Percentiles rank a stretch among this genome's conserved stretches.
These are phyloP conservation scores for Delia radicum DNA, from an alignment of 1,140 invertebrate genomes.

Conservation along the genomic window DNA sequence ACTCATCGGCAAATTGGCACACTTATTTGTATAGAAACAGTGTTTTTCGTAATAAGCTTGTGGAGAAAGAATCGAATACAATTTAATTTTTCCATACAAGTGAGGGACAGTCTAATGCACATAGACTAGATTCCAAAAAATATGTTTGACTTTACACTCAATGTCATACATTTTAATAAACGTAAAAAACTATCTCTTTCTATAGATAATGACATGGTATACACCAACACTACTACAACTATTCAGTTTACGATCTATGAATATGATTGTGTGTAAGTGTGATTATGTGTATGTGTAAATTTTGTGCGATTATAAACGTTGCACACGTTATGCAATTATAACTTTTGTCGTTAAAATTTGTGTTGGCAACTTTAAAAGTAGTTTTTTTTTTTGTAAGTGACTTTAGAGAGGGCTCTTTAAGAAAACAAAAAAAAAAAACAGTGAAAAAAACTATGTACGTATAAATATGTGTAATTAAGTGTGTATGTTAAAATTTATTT, in stretches of 20 bases:
- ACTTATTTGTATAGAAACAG: too few relatives aligned
- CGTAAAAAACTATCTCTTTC: neutral
- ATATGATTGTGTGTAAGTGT: neutral
- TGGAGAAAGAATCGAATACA: too few relatives aligned
- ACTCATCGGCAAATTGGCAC: too few relatives aligned
- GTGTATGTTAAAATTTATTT: neutral
- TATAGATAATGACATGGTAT: neutral
- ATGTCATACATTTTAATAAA: neutral
- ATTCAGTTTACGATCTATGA: neutral
- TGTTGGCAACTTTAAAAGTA: slow-evolving; percentile 42
- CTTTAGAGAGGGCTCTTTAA: neutral
- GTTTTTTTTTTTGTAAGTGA: neutral
- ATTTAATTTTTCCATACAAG: too few relatives aligned
- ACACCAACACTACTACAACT: neutral
- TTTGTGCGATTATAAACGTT: slow-evolving; percentile 9
- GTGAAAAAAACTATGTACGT: neutral
- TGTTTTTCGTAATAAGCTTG: too few relatives aligned
- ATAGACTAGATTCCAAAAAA: neutral
- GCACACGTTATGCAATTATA: slow-evolving; percentile 53
- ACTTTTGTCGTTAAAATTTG: slow-evolving; percentile 56
- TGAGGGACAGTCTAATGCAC: too few relatives aligned
- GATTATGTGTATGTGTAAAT: neutral
- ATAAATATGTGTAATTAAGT: neutral
- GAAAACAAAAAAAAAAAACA: neutral
- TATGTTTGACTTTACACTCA: neutral